Base-by-base conservation (phyloP, 2,888 invertebrate species). In the Tetropium fuscum region DNA sequence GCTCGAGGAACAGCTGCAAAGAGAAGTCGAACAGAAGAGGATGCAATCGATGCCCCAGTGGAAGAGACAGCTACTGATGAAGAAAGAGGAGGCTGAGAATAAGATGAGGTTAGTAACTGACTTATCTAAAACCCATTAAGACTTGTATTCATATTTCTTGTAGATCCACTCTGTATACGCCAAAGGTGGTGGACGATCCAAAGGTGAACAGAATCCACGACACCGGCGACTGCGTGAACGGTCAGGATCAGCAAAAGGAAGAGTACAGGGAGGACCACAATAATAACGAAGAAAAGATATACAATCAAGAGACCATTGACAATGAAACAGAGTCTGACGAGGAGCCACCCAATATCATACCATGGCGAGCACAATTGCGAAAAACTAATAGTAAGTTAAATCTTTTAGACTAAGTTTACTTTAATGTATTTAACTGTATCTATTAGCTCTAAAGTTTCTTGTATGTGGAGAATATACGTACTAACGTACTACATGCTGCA, bases 301-400 rank as follows among this genome's bases (percentile, higher is more conserved):
- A 6, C 16, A 38, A 45, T n/a, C 10, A 56, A 10, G 51, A 68
- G 41, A 65, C 45, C 43, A 20, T 51, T 63, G 16, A 58, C 15
- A 59, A 59, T 32, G 63, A 63, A 10, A 80, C 81, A 43, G 68
- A 72, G 18, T 71, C 69, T 1, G 69, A 71, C 15, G 83, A 84
- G 4, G 89, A 88, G 63, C 86, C 83, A 57, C 85, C 88, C 22
- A 81, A 79, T 74, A 93, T 94, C 49, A 94, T 94, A 61, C 95
- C 95, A 1, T 95, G 95, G 95, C 86, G 94, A 74, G 93, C 94
- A 20, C 93, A 94, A 75, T 84, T 95, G 43, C 87, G 94, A 77
- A 95, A 95, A 82, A 95, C 95, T 10, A 94, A 94, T 81, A 94
- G 94, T 84, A 93, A 92, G 78, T 86, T 95, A 61, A 94, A 92